A percentile compares a stretch with the other conserved stretches of the same genome.
Conservation (phyloP, 2,113 vertebrate genomes). For the Agelaius phoeniceus region DNA sequence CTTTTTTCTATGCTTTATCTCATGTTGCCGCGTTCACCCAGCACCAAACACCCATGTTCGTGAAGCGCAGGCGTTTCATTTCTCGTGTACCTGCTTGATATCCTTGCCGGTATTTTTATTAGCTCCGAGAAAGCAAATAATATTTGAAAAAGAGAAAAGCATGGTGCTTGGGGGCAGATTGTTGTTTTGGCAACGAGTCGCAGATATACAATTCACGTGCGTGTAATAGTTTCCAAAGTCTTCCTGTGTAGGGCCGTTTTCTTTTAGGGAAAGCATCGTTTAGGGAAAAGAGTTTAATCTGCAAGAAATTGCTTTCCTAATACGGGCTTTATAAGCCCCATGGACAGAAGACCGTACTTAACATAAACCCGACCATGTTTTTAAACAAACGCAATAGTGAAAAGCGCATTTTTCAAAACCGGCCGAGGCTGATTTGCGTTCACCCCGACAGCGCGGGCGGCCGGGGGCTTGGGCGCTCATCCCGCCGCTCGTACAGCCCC, state of each 20-base stretch:
- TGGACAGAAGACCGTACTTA: not conserved
- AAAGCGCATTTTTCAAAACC: not conserved
- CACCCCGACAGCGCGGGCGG: not conserved
- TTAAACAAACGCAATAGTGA: not conserved
- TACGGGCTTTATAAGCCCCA: not conserved
- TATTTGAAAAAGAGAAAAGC: not conserved
- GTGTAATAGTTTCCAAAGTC: not conserved
- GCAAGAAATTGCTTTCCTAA: not conserved
- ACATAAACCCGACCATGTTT: not conserved
- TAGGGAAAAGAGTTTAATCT: not conserved
- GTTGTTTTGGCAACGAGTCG: not conserved
- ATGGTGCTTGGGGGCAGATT: not conserved
- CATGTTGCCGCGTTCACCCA: no score
- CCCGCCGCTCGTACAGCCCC: not conserved
- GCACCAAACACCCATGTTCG: not conserved
- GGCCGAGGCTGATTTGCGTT: accelerated
- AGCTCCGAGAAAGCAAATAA: not conserved
- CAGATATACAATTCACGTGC: not conserved
- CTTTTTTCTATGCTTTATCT: not conserved
- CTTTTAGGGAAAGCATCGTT: not conserved
- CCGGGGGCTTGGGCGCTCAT: not conserved
- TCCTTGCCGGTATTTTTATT: not conserved
- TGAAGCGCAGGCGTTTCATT: not conserved
- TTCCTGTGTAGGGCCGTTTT: not conserved
- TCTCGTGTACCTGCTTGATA: not conserved